phyloP scores from a whole-genome alignment of 1,140 invertebrate genomes.

The Aporrectodea caliginosa region DNA sequence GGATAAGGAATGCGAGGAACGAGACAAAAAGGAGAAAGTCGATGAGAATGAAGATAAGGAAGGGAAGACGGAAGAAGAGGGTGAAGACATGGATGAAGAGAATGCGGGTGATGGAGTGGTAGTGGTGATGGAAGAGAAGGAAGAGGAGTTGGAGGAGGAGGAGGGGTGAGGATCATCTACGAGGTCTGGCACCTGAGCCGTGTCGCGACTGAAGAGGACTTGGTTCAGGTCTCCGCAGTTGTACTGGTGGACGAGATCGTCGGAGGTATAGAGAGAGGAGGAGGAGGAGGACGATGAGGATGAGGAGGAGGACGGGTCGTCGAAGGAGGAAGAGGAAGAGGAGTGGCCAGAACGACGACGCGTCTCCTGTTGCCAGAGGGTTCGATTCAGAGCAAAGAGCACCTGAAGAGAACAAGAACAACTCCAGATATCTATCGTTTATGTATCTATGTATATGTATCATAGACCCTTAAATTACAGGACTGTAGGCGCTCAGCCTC shows the following conservation, averaged over 20 bases:
- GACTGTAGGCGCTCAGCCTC: too few relatives aligned
- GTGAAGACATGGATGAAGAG: too few relatives aligned
- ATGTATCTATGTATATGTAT: too few relatives aligned
- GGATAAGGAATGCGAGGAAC: constrained; percentile 33
- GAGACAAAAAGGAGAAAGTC: too few relatives aligned
- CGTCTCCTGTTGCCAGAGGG: constrained; percentile 58
- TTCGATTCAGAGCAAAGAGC: constrained; percentile 61
- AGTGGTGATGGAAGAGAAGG: constrained; percentile 37
- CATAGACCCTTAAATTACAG: too few relatives aligned
- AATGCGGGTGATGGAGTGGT: constrained; percentile 37
- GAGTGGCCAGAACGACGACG: constrained; percentile 44
- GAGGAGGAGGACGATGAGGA: background rate
- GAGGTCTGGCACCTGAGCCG: constrained; percentile 47
- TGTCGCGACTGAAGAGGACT: constrained; percentile 59
- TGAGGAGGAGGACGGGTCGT: background rate
- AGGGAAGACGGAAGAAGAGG: too few relatives aligned
- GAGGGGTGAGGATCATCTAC: background rate
- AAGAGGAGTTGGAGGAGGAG: constrained; percentile 33
- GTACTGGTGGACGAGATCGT: constrained; percentile 61
- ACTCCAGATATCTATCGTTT: too few relatives aligned
- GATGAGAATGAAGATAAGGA: too few relatives aligned
- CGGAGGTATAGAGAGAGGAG: constrained; percentile 48
- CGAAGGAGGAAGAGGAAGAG: constrained; percentile 37
- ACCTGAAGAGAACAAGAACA: constrained; percentile 53
- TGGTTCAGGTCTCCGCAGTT: constrained; percentile 61